Evolutionary conservation across 1,140 invertebrate genomes (phyloP).

Genomic region (Campodea augens): DNA sequence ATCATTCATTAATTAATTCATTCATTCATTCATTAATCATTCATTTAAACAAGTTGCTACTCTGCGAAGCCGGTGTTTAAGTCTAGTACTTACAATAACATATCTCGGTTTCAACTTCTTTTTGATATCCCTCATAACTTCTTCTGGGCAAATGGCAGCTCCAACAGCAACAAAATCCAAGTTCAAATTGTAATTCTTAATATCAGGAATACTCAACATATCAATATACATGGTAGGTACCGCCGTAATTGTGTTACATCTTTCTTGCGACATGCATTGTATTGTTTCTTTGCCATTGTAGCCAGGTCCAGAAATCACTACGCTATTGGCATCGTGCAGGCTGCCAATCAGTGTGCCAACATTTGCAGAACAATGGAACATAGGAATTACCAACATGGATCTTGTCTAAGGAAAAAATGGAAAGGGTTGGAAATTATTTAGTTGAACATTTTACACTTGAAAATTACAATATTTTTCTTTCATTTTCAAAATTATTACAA

Average conservation of each 20-base stretch:
- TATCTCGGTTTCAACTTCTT: slow-evolving; percentile 26
- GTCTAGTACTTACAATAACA: slow-evolving; percentile 26
- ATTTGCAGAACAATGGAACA: not conserved
- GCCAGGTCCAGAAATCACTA: slow-evolving; percentile 33
- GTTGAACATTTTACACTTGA: too few species aligned
- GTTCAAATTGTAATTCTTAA: not conserved
- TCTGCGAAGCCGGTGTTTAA: not conserved
- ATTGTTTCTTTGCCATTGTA: slow-evolving; percentile 49
- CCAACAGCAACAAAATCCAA: slow-evolving; percentile 40
- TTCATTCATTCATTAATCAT: not conserved
- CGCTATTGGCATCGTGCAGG: not conserved
- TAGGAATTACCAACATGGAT: slow-evolving; percentile 34
- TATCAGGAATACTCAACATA: slow-evolving; percentile 31
- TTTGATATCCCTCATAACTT: slow-evolving; percentile 42
- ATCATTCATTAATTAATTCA: not conserved
- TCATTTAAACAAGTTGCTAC: not conserved
- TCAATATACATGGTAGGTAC: slow-evolving; percentile 97
- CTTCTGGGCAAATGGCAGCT: slow-evolving; percentile 52
- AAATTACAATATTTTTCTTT: too few species aligned
- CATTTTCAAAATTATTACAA: too few species aligned
- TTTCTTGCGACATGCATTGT: slow-evolving; percentile 43
- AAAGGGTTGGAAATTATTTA: too few species aligned
- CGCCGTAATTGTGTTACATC: slow-evolving; percentile 63
- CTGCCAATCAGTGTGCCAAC: not conserved
- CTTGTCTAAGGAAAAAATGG: too few species aligned